phyloP scores from a whole-genome alignment of 2,888 invertebrate genomes.

The Notodonta ziczac region DNA sequence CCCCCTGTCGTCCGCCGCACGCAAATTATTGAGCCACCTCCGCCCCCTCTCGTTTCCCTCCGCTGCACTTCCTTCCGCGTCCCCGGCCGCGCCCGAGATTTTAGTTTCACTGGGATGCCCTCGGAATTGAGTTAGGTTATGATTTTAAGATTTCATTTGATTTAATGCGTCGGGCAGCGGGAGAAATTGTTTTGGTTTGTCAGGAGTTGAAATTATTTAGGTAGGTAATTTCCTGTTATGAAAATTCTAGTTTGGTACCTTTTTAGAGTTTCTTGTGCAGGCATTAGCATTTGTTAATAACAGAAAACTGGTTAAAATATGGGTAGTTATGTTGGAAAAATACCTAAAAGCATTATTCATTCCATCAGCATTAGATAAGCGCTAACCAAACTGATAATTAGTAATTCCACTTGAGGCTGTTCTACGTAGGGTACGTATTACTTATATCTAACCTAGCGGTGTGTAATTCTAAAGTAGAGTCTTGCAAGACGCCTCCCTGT shows the following conservation, averaged over 20 bases:
- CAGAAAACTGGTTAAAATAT: too few species aligned
- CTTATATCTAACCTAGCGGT: neutral
- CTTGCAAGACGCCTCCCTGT: neutral
- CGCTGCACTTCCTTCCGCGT: conserved; percentile 69
- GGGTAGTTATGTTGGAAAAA: neutral
- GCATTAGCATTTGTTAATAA: too few species aligned
- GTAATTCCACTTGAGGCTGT: too few species aligned
- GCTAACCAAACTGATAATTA: too few species aligned
- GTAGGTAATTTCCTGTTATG: too few species aligned
- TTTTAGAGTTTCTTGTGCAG: too few species aligned
- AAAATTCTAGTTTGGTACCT: too few species aligned
- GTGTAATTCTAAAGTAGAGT: neutral
- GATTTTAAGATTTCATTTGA: conserved; percentile 32
- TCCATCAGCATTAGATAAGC: conserved; percentile 1
- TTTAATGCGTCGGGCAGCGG: neutral
- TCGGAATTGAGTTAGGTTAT: conserved; percentile 57
- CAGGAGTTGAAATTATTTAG: neutral
- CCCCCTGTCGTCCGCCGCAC: conserved; percentile 48
- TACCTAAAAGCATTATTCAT: neutral
- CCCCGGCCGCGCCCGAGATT: conserved; percentile 57
- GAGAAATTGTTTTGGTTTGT: neutral
- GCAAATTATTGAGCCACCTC: conserved; percentile 72
- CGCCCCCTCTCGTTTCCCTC: conserved; percentile 33
- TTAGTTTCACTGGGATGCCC: conserved; percentile 48
- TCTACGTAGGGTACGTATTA: too few species aligned